These are phyloP conservation scores for Sebastes elongatus DNA, from an alignment of 2,797 vertebrate genomes.

Conservation along the genomic window DNA sequence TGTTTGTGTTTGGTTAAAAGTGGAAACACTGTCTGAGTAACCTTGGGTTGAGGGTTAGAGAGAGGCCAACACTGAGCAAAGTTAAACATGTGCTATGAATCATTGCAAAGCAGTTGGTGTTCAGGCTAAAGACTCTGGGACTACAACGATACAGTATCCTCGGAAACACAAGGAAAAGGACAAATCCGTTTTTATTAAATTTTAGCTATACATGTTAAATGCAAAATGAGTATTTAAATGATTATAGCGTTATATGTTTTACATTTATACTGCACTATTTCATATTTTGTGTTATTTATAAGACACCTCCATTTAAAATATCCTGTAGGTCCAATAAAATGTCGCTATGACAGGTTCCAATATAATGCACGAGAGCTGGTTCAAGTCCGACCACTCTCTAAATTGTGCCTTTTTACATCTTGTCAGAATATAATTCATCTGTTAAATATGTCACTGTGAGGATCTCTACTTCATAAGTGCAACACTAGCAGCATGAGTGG, in stretches of 20 bases:
- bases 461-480: not conserved
- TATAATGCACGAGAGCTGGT: no score
- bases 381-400: no score
- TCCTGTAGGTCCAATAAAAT: no score
- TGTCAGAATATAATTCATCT: no score
- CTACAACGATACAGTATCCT: not conserved
- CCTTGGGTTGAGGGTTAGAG: slow-evolving; percentile 3
- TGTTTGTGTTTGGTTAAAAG: not conserved
- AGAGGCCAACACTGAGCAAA: not conserved
- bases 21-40: not conserved
- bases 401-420: no score
- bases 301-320: no score
- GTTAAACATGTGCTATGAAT: not conserved
- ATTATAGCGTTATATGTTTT: no score
- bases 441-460: fast-evolving
- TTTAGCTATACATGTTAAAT: not conserved
- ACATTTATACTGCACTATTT: no score
- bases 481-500: not conserved
- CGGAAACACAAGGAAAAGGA: not conserved
- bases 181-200: not conserved
- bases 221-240: no score
- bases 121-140: not conserved
- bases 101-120: not conserved
- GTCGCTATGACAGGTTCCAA: no score
- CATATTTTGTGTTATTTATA: no score